These are phyloP conservation scores for Platichthys flesus DNA, from an alignment of 2,113 vertebrate genomes.

Conservation along the genomic window DNA sequence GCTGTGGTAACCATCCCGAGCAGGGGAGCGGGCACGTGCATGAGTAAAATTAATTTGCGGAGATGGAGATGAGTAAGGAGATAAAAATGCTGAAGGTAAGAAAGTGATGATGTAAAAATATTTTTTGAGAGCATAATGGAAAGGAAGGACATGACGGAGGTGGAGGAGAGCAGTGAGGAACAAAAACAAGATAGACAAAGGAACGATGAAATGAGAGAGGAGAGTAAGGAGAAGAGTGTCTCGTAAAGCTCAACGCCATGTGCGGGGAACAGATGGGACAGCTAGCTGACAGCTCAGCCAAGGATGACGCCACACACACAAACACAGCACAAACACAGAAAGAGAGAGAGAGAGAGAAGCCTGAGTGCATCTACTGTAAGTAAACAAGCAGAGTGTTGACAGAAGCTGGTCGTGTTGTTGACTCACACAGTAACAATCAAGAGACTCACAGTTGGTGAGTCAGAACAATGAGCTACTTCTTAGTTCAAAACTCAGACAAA, in stretches of 20 bases:
- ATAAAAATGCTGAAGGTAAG: constrained; percentile 21
- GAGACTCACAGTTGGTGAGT: constrained; percentile 30
- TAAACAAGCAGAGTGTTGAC: constrained; percentile 64
- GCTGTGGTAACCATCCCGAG: constrained; percentile 62
- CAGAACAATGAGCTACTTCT: constrained; percentile 42
- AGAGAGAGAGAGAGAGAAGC: background rate
- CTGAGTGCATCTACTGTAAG: constrained; percentile 35
- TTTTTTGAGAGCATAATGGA: constrained; percentile 42
- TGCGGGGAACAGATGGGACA: constrained; percentile 83
- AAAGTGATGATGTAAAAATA: background rate
- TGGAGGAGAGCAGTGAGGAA: constrained; percentile 27
- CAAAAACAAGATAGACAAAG: constrained; percentile 25
- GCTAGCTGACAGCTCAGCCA: constrained; percentile 76
- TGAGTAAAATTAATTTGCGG: constrained; percentile 60
- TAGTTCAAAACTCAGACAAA: constrained; percentile 34
- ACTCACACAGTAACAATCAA: constrained; percentile 60
- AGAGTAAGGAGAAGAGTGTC: constrained; percentile 38
- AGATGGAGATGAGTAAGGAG: constrained; percentile 43
- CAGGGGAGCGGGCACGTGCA: constrained; percentile 63
- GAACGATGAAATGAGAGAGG: constrained; percentile 24
- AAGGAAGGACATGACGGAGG: constrained; percentile 29
- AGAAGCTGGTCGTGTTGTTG: constrained; percentile 69
- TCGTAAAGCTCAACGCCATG: constrained; percentile 63
- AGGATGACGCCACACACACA: constrained; percentile 68
- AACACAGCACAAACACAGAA: constrained; percentile 17